A percentile compares a stretch with the other conserved stretches of the same genome.
phyloP scores from a whole-genome alignment of 2,888 invertebrate genomes.

The Sthenelais limicola region DNA sequence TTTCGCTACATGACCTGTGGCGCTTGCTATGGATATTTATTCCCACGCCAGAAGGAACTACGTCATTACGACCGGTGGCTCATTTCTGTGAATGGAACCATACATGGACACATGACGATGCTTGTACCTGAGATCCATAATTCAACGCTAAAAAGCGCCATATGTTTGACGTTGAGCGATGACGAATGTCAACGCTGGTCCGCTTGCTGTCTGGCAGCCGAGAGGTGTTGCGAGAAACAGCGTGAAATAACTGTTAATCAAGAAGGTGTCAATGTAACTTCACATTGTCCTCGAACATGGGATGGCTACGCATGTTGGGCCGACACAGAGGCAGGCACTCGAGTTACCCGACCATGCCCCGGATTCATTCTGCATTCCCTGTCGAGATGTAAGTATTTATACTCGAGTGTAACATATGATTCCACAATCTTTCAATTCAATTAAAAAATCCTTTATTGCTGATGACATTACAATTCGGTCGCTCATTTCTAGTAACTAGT shows the following conservation, averaged over 20 bases:
- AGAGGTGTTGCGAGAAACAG: conserved; percentile 9
- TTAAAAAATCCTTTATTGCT: too few species aligned
- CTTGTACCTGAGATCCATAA: conserved; percentile 40
- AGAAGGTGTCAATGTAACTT: not conserved
- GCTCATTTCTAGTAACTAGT: too few species aligned
- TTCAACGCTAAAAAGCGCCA: conserved; percentile 29
- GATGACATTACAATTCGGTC: too few species aligned
- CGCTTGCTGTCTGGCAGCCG: conserved; percentile 15
- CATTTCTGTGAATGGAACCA: not conserved
- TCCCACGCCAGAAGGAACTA: conserved; percentile 41
- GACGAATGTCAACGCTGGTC: conserved; percentile 51
- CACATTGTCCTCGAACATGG: conserved; percentile 60
- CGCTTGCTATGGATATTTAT: conserved; percentile 57
- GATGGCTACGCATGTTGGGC: conserved; percentile 64
- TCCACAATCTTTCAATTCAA: too few species aligned
- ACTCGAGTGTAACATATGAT: too few species aligned
- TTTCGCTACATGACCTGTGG: conserved; percentile 56
- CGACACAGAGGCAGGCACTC: conserved; percentile 52
- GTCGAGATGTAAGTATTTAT: conserved; percentile 56
- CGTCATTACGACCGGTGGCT: not conserved
- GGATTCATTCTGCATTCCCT: conserved; percentile 54
- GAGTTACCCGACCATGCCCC: conserved; percentile 55
- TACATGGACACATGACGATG: not conserved
- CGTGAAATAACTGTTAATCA: not conserved
- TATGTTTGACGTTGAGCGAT: conserved; percentile 54